These are phyloP conservation scores for Serranus cabrilla DNA, from an alignment of 2,797 vertebrate genomes.

Conservation along the genomic window DNA sequence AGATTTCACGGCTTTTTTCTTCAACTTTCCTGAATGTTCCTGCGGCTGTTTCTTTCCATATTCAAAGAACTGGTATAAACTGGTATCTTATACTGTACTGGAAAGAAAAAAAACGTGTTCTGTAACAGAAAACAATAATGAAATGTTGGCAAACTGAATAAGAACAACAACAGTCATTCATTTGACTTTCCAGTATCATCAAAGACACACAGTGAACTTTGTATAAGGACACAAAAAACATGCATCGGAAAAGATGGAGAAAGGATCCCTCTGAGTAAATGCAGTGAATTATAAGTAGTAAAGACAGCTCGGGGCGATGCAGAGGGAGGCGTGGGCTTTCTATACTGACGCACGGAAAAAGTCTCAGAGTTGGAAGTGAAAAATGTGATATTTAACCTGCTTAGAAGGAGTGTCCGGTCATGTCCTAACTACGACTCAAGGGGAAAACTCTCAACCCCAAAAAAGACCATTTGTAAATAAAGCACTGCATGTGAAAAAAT, in stretches of 20 bases:
- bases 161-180: not conserved
- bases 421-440: not conserved
- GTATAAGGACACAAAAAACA: not conserved
- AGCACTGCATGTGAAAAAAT: too few relatives aligned
- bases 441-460: not conserved
- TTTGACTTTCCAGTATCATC: not conserved
- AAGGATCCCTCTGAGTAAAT: not conserved
- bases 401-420: not conserved
- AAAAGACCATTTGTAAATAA: too few relatives aligned
- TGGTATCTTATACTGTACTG: not conserved
- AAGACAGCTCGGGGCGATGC: not conserved
- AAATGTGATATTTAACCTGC: not conserved
- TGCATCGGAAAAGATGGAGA: not conserved
- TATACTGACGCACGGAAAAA: not conserved
- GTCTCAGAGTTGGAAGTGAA: not conserved
- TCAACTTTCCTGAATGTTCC: not conserved
- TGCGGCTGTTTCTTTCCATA: not conserved
- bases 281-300: not conserved
- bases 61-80: not conserved
- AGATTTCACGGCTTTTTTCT: not conserved
- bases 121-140: not conserved
- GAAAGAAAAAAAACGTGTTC: not conserved
- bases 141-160: not conserved
- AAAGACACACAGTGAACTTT: not conserved
- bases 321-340: not conserved